Conservation (phyloP, 2,113 vertebrate species). For the Oncorhynchus nerka region DNA sequence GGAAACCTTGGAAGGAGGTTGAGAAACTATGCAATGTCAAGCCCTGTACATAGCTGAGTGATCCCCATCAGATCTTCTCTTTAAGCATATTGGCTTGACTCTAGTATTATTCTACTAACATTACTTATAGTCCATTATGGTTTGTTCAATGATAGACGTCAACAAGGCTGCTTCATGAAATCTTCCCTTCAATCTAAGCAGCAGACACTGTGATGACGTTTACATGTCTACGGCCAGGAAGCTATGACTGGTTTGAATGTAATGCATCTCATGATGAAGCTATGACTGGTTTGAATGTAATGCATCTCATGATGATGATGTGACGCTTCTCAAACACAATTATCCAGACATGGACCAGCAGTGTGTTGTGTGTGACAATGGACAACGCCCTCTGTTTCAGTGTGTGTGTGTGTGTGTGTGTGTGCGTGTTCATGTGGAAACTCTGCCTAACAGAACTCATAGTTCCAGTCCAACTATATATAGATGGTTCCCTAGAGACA, state of each 20-base stretch:
- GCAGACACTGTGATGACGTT: conserved; percentile 32
- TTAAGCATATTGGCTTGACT: background rate
- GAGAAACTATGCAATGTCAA: conserved; percentile 3
- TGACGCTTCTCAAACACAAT: background rate
- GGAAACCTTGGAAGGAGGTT: background rate
- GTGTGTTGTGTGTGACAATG: background rate
- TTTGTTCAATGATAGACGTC: background rate
- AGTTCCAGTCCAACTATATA: conserved; percentile 10
- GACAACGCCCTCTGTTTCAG: background rate
- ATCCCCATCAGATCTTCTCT: background rate
- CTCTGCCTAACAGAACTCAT: background rate
- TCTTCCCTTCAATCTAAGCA: conserved; percentile 14
- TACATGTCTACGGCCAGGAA: conserved; percentile 48
- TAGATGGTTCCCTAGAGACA: conserved; percentile 1
- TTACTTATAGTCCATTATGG: background rate
- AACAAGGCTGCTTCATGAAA: background rate
- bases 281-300: conserved; percentile 27
- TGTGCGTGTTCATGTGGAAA: conserved; percentile 22
- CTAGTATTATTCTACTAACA: background rate
- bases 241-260: conserved; percentile 23
- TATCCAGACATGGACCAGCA: background rate
- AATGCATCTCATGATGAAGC: conserved; percentile 47
- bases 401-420: conserved; percentile 19
- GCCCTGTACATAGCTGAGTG: background rate
- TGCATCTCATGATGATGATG: conserved; percentile 41